These are phyloP conservation scores for Condylostylus longicornis DNA, from an alignment of 1,140 invertebrate genomes.

Conservation along the genomic window DNA sequence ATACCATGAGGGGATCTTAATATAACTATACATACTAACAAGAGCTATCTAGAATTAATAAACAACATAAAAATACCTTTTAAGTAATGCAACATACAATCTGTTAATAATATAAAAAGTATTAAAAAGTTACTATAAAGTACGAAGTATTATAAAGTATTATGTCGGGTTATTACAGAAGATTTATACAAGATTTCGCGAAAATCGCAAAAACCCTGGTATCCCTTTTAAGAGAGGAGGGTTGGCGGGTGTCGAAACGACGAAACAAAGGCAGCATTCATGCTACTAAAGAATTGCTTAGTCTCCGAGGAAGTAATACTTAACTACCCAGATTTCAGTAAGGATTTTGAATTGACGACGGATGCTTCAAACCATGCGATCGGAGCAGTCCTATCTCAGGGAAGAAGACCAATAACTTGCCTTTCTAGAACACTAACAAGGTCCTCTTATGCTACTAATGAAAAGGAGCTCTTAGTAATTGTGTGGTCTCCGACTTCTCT, in stretches of 20 bases:
- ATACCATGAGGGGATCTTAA: not conserved
- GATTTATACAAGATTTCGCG: conserved; percentile 15
- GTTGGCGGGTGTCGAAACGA: conserved; percentile 1
- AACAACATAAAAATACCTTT: not conserved
- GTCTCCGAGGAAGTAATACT: conserved; percentile 28
- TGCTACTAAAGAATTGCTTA: conserved; percentile 26
- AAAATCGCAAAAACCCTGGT: conserved; percentile 12
- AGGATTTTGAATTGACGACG: conserved; percentile 19
- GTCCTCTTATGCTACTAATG: conserved; percentile 18
- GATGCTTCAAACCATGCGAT: conserved; percentile 20
- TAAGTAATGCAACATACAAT: not conserved
- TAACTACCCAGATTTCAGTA: conserved; percentile 20
- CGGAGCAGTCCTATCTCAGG: conserved; percentile 24
- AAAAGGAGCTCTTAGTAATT: conserved; percentile 19
- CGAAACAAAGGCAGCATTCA: conserved; percentile 19
- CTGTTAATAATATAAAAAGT: not conserved
- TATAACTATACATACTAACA: too few relatives aligned
- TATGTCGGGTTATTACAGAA: conserved; percentile 17
- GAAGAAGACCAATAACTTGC: conserved; percentile 8
- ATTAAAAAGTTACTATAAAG: not conserved
- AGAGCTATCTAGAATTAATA: not conserved
- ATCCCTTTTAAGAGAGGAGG: conserved; percentile 6
- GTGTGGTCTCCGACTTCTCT: conserved; percentile 30
- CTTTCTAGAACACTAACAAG: conserved; percentile 16
- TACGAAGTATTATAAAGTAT: not conserved